A percentile compares a stretch with the other conserved stretches of the same genome.
These are phyloP conservation scores for Xestia sexstrigata DNA, from an alignment of 2,888 invertebrate genomes.

Conservation along the genomic window DNA sequence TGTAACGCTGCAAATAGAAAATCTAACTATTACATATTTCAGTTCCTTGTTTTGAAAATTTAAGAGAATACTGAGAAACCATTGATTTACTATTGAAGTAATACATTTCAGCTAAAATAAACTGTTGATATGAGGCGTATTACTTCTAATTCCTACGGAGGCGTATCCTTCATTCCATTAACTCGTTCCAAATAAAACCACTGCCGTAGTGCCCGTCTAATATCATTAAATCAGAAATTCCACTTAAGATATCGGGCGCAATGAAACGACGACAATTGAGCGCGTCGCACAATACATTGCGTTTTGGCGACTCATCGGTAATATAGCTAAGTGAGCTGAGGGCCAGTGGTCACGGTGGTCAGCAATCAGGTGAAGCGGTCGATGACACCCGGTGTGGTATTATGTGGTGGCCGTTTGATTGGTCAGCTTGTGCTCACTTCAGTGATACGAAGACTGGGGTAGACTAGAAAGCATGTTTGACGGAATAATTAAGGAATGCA, in stretches of 20 bases:
- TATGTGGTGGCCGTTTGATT: slow-evolving; percentile 13
- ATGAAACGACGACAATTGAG: slow-evolving; percentile 59
- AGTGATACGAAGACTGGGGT: neutral
- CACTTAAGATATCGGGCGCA: slow-evolving; percentile 48
- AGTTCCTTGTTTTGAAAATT: neutral
- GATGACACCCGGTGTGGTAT: slow-evolving; percentile 19
- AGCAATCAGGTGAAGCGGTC: slow-evolving; percentile 47
- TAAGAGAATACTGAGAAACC: neutral
- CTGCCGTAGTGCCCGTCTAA: slow-evolving; percentile 22
- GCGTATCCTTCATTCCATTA: slow-evolving; percentile 17
- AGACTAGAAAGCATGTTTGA: neutral
- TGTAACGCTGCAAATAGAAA: neutral
- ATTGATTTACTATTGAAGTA: slow-evolving; percentile 2
- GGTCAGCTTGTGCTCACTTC: slow-evolving; percentile 16
- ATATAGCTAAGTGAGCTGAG: slow-evolving; percentile 61
- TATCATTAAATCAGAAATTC: slow-evolving; percentile 49
- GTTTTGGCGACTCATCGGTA: slow-evolving; percentile 63
- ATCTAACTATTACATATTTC: neutral
- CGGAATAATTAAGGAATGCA: neutral
- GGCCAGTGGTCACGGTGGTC: slow-evolving; percentile 47
- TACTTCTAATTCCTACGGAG: neutral
- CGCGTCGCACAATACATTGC: slow-evolving; percentile 53
- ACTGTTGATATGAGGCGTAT: neutral
- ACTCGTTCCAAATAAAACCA: slow-evolving; percentile 31
- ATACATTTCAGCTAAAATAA: slow-evolving; percentile 1